These are phyloP conservation scores for Drosophila phalerata DNA, from an alignment of 2,888 invertebrate species.

Conservation along the genomic window DNA sequence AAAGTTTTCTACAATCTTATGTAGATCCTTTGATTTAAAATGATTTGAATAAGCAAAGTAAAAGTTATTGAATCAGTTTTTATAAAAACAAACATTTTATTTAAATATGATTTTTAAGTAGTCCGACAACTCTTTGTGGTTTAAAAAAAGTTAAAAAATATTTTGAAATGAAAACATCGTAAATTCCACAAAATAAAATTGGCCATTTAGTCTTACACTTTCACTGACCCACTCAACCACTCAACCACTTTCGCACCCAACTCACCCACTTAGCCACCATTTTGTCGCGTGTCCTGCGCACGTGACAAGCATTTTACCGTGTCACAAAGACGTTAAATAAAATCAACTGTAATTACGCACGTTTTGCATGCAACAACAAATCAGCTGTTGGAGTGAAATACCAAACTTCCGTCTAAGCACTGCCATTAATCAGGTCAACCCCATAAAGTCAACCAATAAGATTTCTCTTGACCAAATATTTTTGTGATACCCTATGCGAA, in stretches of 20 bases:
- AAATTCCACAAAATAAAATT: slow-evolving; percentile 2
- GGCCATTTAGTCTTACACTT: slow-evolving; percentile 22
- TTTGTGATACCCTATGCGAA: slow-evolving; percentile 1
- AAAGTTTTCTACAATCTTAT: background rate
- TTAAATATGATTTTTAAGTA: background rate
- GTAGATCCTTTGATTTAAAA: background rate
- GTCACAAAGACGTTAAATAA: slow-evolving; percentile 42
- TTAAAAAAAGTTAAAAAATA: background rate
- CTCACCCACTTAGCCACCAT: background rate
- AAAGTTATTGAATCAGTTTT: too few relatives aligned
- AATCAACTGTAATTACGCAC: slow-evolving; percentile 45
- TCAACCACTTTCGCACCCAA: background rate
- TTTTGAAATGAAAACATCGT: background rate
- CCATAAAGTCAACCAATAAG: slow-evolving; percentile 34
- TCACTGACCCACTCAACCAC: slow-evolving; percentile 3
- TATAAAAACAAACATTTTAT: too few relatives aligned
- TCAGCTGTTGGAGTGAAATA: slow-evolving; percentile 50
- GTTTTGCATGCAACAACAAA: slow-evolving; percentile 63
- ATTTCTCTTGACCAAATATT: slow-evolving; percentile 20
- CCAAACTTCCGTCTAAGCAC: slow-evolving; percentile 16
- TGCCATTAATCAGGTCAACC: slow-evolving; percentile 52
- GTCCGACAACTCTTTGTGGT: background rate
- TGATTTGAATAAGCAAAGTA: background rate
- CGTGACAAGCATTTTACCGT: slow-evolving; percentile 57
- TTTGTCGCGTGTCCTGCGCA: slow-evolving; percentile 47